Base-by-base conservation (phyloP, 1,140 invertebrate species). In the Camponotus pennsylvanicus region DNA sequence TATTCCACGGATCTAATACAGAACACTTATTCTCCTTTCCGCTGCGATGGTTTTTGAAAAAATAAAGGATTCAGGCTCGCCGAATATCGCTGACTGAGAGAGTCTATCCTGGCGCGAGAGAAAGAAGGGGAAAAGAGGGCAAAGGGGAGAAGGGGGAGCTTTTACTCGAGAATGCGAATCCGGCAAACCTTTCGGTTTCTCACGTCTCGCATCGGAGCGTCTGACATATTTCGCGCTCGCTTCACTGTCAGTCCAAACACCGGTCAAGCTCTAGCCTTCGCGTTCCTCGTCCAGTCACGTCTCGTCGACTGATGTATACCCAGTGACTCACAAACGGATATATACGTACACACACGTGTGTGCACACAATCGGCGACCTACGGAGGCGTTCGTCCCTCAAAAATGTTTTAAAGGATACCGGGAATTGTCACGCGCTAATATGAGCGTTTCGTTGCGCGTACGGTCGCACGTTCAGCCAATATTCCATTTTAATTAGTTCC, bases 401-500 rank as follows among this genome's bases (percentile, higher is more conserved):
- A 57, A 75, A 83, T 83, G 79, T 75, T 83, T 83, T 83, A 83
- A 75, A 42, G n/a, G 79, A 75, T 75, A 9, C 55, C 27, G 64
- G 52, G 40, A 83, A 83, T 83, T 83, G 69, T 83, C 69, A 69
- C 40, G 79, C 27, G 73, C 49, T 59, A 73, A 32, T 61, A 73
- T 40, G 55, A 37, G 2, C 67, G 55, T 83, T 83, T 75, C 79
- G 75, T 45, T 73, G 67, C 79, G 45, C 64, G 27, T 73, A 59
- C 69, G 70, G 21, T 73, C 79, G 55, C 49, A 18, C 69, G 79
- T 49, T 73, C 79, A 83, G 79, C 79, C 79, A 83, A 83, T 83
- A 83, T 83, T 83, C 69, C 79, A 83, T 83, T 83, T 83, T 83
- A 83, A 83, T 83, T 83, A 83, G 79, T 83, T 83, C 79, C 79